Evolutionary conservation across 1,140 invertebrate genomes (phyloP), one percentile per base, ranked within the genome.

Genomic region (Diuraphis noxia): DNA sequence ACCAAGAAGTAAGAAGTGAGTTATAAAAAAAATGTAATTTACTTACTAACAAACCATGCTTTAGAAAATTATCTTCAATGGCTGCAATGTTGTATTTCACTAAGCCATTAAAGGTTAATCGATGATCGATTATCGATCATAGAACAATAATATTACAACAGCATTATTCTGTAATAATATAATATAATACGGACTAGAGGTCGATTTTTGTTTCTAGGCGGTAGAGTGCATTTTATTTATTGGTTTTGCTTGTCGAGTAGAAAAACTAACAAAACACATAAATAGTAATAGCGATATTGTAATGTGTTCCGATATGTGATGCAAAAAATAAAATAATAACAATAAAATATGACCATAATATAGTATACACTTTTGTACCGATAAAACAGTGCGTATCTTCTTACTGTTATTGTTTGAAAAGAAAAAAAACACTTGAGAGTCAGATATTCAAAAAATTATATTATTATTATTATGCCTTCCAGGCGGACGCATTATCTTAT

Each of bases 371-470:
- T 72, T 34, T 72, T 13, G 10, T 72, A 72, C 30, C 13, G 56
- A 72, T 72, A n/a, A 72, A n/a, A n/a, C 4, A n/a, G 30, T 72
- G 30, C n/a, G n/a, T 6, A 72, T 72, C 30, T 72, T 72, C 56
- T 72, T 72, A 6, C 56, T 72, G 56, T 72, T 72, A 72, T n/a
- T 72, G 56, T 72, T 72, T n/a, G 13, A 72, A 72, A 72, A 72
- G 13, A n/a, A 72, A 72, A 63, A 63, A 72, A 72, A 17, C 30
- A 72, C n/a, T 72, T 7, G 25, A 19, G 56, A 72, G 30, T 72
- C 56, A 72, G n/a, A n/a, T 72, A 72, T 72, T 72, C 56, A 72
- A 72, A 72, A 72, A n/a, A 72, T 72, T 34, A 72, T 72, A 72
- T 72, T 72, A 72, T 72, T 49, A 49, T 49, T 72, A 72, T 72